A percentile compares a stretch with the other conserved stretches of the same genome.
Evolutionary conservation across 2,113 vertebrate species (phyloP).

Genomic region (Daubentonia madagascariensis): DNA sequence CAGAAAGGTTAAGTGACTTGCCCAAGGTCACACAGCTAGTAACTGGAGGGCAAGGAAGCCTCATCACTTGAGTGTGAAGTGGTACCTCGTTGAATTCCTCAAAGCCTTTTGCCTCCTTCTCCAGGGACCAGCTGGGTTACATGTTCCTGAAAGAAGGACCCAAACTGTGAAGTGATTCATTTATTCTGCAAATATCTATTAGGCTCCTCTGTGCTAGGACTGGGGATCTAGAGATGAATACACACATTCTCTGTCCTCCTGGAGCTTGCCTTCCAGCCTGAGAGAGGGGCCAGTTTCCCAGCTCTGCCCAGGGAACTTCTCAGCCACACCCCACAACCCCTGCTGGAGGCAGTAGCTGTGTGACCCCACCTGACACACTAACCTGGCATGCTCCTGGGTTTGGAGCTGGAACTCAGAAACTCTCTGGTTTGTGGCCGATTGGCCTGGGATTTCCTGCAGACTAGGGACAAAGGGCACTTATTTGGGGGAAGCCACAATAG

Average conservation of each 20-base stretch:
- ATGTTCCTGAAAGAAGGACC: not conserved
- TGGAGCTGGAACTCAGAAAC: not conserved
- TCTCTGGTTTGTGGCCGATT: not conserved
- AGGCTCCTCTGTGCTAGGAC: not conserved
- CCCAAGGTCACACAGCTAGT: not conserved
- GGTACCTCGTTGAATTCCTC: not conserved
- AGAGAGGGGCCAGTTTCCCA: not conserved
- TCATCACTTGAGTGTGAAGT: not conserved
- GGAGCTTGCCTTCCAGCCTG: not conserved
- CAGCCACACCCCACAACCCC: not conserved
- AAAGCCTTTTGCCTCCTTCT: not conserved
- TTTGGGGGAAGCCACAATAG: not conserved
- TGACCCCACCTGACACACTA: not conserved
- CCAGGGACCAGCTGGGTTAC: not conserved
- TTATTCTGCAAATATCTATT: not conserved
- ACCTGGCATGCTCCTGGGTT: not conserved
- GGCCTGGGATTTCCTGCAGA: not conserved
- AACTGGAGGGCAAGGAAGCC: not conserved
- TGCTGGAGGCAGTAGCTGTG: not conserved
- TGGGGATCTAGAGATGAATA: not conserved
- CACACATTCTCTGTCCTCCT: not conserved
- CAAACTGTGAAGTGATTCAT: not conserved
- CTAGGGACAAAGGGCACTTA: accelerated
- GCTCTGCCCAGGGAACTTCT: not conserved
- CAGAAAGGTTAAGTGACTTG: not conserved